Evolutionary conservation across 2,797 vertebrate species (phyloP), one percentile per base, ranked within the genome.

Genomic region (Austrolebias charrua): DNA sequence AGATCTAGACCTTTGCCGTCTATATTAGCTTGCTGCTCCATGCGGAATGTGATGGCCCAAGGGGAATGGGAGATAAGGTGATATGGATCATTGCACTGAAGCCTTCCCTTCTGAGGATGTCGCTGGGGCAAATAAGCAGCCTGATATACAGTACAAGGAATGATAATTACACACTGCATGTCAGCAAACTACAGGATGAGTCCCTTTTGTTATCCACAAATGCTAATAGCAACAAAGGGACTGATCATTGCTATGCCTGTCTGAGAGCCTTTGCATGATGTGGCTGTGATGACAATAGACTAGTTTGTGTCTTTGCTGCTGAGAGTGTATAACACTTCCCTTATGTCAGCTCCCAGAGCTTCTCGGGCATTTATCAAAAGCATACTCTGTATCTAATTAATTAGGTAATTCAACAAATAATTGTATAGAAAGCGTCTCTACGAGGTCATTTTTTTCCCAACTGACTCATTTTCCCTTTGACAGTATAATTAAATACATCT

Each of bases 61-160:
- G 75, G 86, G 86, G 67, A 75, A 76, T 62, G 47, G 49, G 68
- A 78, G 85, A 87, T 88, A 86, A 88, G 79, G 79, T 77, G 86
- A 88, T 82, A 88, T 74, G 87, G 84, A 91, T 91, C 88, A 81
- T 75, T 83, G 85, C 88, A 73, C 79, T 33, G 63, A 78, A 83
- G 82, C 82, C 82, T 79, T 79, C 80, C 65, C 81, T 76, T 85
- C 65, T 79, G 75, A 86, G 78, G 80, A 81, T 80, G 75, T 75
- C 66, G 71, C 77, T 28, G 48, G 80, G 83, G 82, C 86, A 87
- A 86, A 88, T 84, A 89, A 83, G 83, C 82, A 76, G 74, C 76
- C 81, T 86, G 90, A 90, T 88, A 74, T 85, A 90, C 87, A 88
- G 73, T 85, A 90, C 87, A 88, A 76, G 62, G 68, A 83, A 86